Conservation (phyloP, 2,888 invertebrate species). For the Megamerina dolium region DNA sequence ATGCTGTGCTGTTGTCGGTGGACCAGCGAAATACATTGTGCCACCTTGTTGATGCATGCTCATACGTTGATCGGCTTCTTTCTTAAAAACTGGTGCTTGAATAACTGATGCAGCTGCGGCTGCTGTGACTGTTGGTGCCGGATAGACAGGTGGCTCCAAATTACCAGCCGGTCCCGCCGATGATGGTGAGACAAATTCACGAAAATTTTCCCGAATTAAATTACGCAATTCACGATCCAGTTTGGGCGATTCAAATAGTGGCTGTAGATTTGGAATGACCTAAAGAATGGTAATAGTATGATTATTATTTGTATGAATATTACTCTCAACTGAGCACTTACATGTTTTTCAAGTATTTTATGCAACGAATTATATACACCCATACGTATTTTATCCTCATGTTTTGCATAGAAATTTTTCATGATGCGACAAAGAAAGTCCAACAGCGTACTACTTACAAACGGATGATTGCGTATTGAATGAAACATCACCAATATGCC, state of each 20-base stretch:
- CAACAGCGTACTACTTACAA: constrained; percentile 59
- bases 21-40: constrained; percentile 17
- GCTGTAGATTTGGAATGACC: constrained; percentile 59
- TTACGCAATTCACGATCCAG: constrained; percentile 61
- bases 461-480: constrained; percentile 60
- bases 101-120: too few species aligned
- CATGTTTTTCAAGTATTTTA: constrained; percentile 64
- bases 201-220: constrained; percentile 84
- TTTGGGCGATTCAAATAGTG: constrained; percentile 55
- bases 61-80: constrained; percentile 38
- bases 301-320: neutral
- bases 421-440: constrained; percentile 65
- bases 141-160: constrained; percentile 30
- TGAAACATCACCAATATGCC: constrained; percentile 66
- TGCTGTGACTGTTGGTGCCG: too few species aligned
- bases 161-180: constrained; percentile 19
- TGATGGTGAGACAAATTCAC: constrained; percentile 62
- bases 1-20: constrained; percentile 18
- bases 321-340: constrained; percentile 40
- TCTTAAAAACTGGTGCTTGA: constrained; percentile 37
- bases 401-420: constrained; percentile 44
- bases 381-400: constrained; percentile 49
- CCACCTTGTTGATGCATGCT: constrained; percentile 20
- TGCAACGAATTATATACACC: constrained; percentile 48
- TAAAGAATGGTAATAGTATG: constrained; percentile 17